These are phyloP conservation scores for Pollenia angustigena DNA, from an alignment of 2,888 invertebrate genomes.

Conservation along the genomic window DNA sequence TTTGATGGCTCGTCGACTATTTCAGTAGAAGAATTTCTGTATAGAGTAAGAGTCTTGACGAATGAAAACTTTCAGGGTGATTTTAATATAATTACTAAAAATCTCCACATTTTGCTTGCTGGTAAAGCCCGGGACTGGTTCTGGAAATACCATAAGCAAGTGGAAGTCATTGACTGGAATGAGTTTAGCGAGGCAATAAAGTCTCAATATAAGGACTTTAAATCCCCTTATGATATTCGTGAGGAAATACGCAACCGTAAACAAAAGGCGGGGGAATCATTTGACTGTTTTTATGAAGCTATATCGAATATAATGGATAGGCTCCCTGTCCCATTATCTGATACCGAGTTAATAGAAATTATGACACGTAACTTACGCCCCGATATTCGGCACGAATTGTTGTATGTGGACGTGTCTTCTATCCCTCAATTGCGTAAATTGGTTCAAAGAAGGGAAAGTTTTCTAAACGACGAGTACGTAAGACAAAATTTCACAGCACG, in stretches of 20 bases:
- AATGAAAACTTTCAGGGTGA: conserved; percentile 19
- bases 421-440: conserved; percentile 55
- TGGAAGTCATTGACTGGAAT: conserved; percentile 32
- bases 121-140: conserved; percentile 55
- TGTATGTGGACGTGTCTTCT: conserved; percentile 49
- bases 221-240: conserved; percentile 42
- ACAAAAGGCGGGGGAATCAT: conserved; percentile 15
- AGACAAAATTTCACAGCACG: not conserved
- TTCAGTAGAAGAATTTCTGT: not conserved
- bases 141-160: conserved; percentile 52
- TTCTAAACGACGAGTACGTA: conserved; percentile 37
- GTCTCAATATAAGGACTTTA: conserved; percentile 38
- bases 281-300: conserved; percentile 42
- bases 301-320: conserved; percentile 7
- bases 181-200: conserved; percentile 37
- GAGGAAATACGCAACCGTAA: conserved; percentile 58
- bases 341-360: conserved; percentile 53
- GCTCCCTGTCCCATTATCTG: not conserved
- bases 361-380: conserved; percentile 39
- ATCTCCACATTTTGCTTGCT: conserved; percentile 41
- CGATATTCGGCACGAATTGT: conserved; percentile 51
- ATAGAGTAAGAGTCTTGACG: not conserved
- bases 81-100: conserved; percentile 38
- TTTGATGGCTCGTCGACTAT: not conserved
- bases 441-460: conserved; percentile 52